A percentile compares a stretch with the other conserved stretches of the same genome.
phyloP scores from a whole-genome alignment of 2,888 invertebrate species.

The Bellardia pandia region DNA sequence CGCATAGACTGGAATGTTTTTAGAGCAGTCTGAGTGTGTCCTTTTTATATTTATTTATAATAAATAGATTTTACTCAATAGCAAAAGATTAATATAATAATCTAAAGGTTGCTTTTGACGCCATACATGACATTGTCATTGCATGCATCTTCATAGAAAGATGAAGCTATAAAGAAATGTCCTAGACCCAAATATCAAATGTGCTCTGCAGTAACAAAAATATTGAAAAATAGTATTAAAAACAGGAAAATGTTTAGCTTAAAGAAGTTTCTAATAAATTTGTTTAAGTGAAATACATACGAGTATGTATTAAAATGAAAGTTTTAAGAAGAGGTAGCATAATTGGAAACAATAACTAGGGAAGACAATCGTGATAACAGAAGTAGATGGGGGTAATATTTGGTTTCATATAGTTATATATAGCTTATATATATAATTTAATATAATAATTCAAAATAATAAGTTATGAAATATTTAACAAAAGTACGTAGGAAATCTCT shows the following conservation, averaged over 20 bases:
- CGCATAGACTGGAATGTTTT: background rate
- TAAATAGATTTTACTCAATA: conserved; percentile 13
- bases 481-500: too few relatives aligned
- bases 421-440: too few relatives aligned
- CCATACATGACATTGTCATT: conserved; percentile 10
- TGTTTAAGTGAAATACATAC: background rate
- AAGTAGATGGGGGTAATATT: too few relatives aligned
- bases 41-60: background rate
- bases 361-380: too few relatives aligned
- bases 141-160: background rate
- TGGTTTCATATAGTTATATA: too few relatives aligned
- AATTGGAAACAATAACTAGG: too few relatives aligned
- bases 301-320: too few relatives aligned
- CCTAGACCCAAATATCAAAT: conserved; percentile 52
- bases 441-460: too few relatives aligned
- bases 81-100: conserved; percentile 16
- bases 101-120: conserved; percentile 11
- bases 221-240: background rate
- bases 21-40: background rate
- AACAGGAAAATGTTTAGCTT: background rate
- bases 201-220: background rate
- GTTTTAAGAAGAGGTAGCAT: too few relatives aligned
- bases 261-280: background rate
- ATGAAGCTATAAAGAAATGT: background rate
- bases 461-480: too few relatives aligned